Percentiles rank a stretch among this genome's conserved stretches.
Evolutionary conservation across 2,113 vertebrate genomes (phyloP).

Genomic region (Gobiocypris rarus): DNA sequence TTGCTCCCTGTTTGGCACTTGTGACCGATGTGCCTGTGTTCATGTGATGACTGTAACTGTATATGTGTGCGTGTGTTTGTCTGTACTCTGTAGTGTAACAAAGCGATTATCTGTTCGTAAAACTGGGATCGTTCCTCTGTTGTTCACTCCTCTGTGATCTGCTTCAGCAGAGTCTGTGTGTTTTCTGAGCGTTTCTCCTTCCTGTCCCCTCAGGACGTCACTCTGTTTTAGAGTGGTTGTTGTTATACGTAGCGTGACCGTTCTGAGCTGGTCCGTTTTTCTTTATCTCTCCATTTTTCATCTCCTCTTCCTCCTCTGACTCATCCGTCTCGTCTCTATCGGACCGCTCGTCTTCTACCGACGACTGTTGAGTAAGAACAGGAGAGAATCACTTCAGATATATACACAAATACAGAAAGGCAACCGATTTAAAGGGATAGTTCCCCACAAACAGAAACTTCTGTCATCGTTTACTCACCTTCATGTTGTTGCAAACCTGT

Average conservation of each 20-base stretch:
- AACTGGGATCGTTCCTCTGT: slow-evolving; percentile 7
- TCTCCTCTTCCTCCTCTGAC: slow-evolving; percentile 80
- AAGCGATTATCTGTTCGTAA: not conserved
- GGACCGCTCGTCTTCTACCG: slow-evolving; percentile 89
- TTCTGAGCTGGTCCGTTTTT: slow-evolving; percentile 85
- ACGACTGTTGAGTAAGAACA: slow-evolving; percentile 64
- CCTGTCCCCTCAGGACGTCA: slow-evolving; percentile 54
- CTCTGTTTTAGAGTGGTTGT: slow-evolving; percentile 85
- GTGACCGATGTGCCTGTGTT: not conserved
- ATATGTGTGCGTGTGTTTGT: not conserved
- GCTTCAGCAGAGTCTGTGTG: slow-evolving; percentile 7
- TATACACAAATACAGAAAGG: not conserved
- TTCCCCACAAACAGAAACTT: not conserved
- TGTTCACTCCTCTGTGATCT: slow-evolving; percentile 40
- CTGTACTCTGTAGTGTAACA: slow-evolving; percentile 28
- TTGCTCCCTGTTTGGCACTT: not conserved
- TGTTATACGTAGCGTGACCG: slow-evolving; percentile 83
- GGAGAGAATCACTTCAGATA: not conserved
- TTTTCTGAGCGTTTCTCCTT: not conserved
- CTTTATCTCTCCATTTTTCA: slow-evolving; percentile 55
- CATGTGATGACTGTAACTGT: not conserved
- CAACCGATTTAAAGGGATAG: not conserved
- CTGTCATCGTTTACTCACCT: not conserved
- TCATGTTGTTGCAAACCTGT: not conserved
- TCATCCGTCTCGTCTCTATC: slow-evolving; percentile 92